Base-by-base conservation (phyloP, 2,113 vertebrate genomes). In the Zapus hudsonius region DNA sequence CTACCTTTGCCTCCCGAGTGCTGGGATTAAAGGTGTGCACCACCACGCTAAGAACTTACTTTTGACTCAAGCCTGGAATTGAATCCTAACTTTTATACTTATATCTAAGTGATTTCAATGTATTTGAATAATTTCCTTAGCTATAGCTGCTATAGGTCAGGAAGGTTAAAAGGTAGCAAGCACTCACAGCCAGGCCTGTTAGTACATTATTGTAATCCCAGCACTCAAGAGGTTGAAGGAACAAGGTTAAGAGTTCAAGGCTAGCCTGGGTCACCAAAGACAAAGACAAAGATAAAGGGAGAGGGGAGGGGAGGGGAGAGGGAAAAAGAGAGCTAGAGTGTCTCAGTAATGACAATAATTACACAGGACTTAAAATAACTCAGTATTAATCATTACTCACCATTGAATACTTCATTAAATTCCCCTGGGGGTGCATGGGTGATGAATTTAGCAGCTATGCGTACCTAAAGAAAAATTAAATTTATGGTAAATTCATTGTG, bases 351-450 rank as follows among this genome's bases (percentile, higher is more conserved):
- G 31, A 40, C 33, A 83, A 13, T 91, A 66, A 84, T 69, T 88
- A 95, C 90, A 19, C 8, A 93, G 20, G 6, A 42, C 23, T 94
- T 87, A 88, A 92, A 94, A 92, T 4, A 15, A 88, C 19, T 0
- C 9, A 61, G 93, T 76, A 82, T 20, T 93, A 84, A 88, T 93
- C 31, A 70, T 94, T 93, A 96, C 98, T 99, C 83, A 99, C 99
- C 99, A 93, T 99, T 99, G 97, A 99, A 99, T 59, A 99, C 99
- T 98, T 99, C 99, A 95, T 99, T 99, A 96, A 99, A 99, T 95
- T 99, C 99, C 95, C 99, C 99, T 81, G 99, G 99, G 47, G 99
- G 99, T 93, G 99, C 98, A 94, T 99, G 99, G 95, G 98, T 98
- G 97, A 99, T 98, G 97, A 99, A 99, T 96, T 99, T 99, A 90